Evolutionary conservation across 2,888 invertebrate genomes (phyloP).

Genomic region (Onthophagus sagittarius): DNA sequence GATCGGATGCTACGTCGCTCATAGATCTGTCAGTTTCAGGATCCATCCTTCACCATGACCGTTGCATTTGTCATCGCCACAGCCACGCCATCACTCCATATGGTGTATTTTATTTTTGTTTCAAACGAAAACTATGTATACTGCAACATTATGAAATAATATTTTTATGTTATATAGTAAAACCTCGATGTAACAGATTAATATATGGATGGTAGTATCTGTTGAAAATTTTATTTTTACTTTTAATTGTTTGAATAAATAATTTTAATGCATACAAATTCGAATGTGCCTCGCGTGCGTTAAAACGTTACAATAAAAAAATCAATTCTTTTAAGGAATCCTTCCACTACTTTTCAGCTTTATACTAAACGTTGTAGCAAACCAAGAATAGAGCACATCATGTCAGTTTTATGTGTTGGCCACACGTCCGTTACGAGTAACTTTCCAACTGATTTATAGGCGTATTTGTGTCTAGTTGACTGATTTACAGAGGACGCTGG

Average conservation of each 20-base stretch:
- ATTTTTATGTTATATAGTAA: too few relatives aligned
- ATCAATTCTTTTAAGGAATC: too few relatives aligned
- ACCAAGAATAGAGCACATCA: conserved; percentile 13
- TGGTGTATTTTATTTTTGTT: neutral
- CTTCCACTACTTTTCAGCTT: too few relatives aligned
- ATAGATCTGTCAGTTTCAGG: conserved; percentile 39
- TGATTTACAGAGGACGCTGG: conserved; percentile 18
- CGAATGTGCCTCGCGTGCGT: too few relatives aligned
- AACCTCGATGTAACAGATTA: too few relatives aligned
- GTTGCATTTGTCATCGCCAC: conserved; percentile 36
- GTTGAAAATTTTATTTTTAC: too few relatives aligned
- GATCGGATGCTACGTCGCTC: conserved; percentile 36
- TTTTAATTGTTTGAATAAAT: too few relatives aligned
- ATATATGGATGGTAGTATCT: too few relatives aligned
- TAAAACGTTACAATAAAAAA: too few relatives aligned
- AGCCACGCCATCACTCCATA: conserved; percentile 2
- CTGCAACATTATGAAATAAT: neutral
- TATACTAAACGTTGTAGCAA: neutral
- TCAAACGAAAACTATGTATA: neutral
- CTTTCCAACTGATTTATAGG: conserved; percentile 17
- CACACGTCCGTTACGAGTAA: conserved; percentile 24
- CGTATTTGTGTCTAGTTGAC: conserved; percentile 19
- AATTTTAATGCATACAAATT: too few relatives aligned
- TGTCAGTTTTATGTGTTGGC: conserved; percentile 44
- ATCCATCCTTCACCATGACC: conserved; percentile 41